Evolutionary conservation across 2,888 invertebrate species (phyloP).

Genomic region (Plemyria rubiginata): DNA sequence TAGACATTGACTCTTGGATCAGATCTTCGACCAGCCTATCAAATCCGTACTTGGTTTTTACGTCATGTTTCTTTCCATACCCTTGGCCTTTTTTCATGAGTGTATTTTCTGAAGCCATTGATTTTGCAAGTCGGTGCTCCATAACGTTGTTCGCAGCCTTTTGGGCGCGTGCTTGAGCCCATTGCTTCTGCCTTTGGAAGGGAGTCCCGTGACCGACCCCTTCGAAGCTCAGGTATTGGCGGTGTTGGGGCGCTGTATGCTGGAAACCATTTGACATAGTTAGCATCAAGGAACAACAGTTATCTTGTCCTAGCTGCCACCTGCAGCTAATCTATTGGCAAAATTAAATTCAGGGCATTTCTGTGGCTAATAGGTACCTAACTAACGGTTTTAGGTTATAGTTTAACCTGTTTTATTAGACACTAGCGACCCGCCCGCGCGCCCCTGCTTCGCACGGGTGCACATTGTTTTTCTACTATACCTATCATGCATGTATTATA

Average conservation of each 20-base stretch:
- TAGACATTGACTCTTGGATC: conserved; percentile 95
- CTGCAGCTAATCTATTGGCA: no score
- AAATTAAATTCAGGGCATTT: no score
- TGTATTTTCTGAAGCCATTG: conserved; percentile 85
- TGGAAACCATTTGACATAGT: conserved; percentile 53
- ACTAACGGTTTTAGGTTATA: no score
- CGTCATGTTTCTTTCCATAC: conserved; percentile 87
- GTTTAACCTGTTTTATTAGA: no score
- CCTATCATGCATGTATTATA: no score
- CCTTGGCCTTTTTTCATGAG: conserved; percentile 86
- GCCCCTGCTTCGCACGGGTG: no score
- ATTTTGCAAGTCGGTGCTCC: conserved; percentile 87
- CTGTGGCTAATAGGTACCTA: no score
- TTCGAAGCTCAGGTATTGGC: conserved; percentile 92
- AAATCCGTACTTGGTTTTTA: conserved; percentile 92
- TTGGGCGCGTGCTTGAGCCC: conserved; percentile 87
- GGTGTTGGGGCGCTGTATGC: conserved; percentile 95
- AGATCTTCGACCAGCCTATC: conserved; percentile 96
- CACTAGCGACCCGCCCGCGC: no score
- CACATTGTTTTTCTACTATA: no score
- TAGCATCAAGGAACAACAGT: neutral
- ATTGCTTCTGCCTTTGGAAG: conserved; percentile 91
- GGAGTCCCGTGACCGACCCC: conserved; percentile 92
- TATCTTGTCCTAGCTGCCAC: no score
- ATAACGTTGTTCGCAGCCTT: conserved; percentile 87